Evolutionary conservation across 2,888 invertebrate species (phyloP).

Genomic region (Orgyia antiqua): DNA sequence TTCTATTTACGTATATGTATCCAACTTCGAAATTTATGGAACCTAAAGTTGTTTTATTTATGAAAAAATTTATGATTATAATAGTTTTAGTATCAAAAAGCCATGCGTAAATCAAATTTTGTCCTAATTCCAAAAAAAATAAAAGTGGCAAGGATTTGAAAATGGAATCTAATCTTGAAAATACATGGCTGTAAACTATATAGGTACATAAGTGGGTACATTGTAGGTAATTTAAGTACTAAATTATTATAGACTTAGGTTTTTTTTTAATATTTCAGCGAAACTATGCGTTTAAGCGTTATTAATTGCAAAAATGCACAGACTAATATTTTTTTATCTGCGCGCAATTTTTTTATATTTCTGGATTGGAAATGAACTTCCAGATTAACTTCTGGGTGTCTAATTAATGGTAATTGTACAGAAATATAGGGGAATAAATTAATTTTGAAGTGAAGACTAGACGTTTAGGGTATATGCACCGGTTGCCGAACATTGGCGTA

Average conservation of each 20-base stretch:
- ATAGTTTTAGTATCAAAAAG: slow-evolving; percentile 51
- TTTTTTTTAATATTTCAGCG: slow-evolving; percentile 50
- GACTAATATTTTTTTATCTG: too few relatives aligned
- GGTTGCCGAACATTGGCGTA: slow-evolving; percentile 24
- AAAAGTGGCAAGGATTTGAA: slow-evolving; percentile 64
- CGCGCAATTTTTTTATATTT: slow-evolving; percentile 56
- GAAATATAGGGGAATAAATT: slow-evolving; percentile 14
- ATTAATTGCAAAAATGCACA: too few relatives aligned
- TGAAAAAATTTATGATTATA: slow-evolving; percentile 21
- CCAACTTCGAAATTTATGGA: slow-evolving; percentile 59
- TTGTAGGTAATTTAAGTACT: slow-evolving; percentile 70
- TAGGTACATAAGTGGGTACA: slow-evolving; percentile 69
- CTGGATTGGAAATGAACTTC: slow-evolving; percentile 60
- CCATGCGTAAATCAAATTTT: slow-evolving; percentile 57
- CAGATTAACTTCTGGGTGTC: slow-evolving; percentile 60
- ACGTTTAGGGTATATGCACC: slow-evolving; percentile 11
- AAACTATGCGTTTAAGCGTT: slow-evolving; percentile 72
- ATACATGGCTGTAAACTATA: slow-evolving; percentile 68
- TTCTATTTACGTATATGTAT: slow-evolving; percentile 72
- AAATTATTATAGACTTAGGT: slow-evolving; percentile 63
- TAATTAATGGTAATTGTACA: slow-evolving; percentile 26
- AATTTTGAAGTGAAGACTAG: slow-evolving; percentile 10
- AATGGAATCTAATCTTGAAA: slow-evolving; percentile 47
- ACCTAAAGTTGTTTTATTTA: slow-evolving; percentile 69
- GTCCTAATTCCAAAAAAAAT: slow-evolving; percentile 42